Percentiles rank a stretch among this genome's conserved stretches.
phyloP scores from a whole-genome alignment of 2,888 invertebrate species.

The Bimastos eiseni region DNA sequence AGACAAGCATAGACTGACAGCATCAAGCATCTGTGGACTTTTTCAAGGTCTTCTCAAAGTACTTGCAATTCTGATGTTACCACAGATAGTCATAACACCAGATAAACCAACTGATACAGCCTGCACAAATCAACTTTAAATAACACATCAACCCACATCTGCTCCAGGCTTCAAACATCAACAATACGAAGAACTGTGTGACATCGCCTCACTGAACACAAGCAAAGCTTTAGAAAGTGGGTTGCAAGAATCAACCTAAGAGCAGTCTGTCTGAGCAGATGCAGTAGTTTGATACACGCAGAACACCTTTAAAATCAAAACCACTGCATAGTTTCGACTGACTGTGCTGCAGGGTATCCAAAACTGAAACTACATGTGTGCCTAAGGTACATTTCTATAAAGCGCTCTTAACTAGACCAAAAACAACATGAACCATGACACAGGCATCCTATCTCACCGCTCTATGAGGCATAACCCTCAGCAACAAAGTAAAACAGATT shows the following conservation, averaged over 20 bases:
- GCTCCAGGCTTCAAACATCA: background rate
- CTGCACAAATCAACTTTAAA: background rate
- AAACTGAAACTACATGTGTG: background rate
- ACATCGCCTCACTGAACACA: background rate
- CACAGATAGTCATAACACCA: too few relatives aligned
- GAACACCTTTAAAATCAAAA: background rate
- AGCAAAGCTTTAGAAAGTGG: background rate
- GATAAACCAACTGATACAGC: too few relatives aligned
- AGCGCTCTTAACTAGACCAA: background rate
- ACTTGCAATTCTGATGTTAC: too few relatives aligned
- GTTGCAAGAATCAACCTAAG: background rate
- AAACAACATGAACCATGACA: background rate
- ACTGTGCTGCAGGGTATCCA: background rate
- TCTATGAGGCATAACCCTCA: too few relatives aligned
- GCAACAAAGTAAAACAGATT: too few relatives aligned
- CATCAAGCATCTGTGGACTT: too few relatives aligned
- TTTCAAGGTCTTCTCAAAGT: too few relatives aligned
- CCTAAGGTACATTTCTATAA: background rate
- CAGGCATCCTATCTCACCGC: background rate
- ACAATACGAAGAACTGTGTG: background rate
- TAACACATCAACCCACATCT: background rate
- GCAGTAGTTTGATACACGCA: background rate
- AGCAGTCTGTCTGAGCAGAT: background rate
- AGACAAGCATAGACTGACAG: too few relatives aligned
- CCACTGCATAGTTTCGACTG: background rate